Base-by-base conservation (phyloP, 2,113 vertebrate genomes). In the Archocentrus centrarchus region DNA sequence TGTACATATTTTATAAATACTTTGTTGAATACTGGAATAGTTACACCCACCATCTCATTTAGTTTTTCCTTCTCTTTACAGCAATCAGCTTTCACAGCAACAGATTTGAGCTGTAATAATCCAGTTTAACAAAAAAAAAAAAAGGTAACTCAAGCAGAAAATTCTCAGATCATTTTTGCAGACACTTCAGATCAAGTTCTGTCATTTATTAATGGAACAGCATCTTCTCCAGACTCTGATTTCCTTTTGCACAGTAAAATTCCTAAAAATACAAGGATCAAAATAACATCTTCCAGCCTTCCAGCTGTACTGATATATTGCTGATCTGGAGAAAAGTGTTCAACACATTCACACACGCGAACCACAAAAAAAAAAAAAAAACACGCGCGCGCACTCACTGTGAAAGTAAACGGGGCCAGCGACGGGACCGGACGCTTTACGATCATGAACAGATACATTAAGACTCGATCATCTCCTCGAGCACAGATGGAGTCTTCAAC, bases 1-100 rank as follows among this genome's bases (percentile, higher is more conserved):
- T 96, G 94, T 95, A 96, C 95, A 94, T 91, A 59, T 93, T 94
- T 92, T 95, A 95, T 95, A 95, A 95, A 95, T 93, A 94, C 81
- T 80, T 93, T 84, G 62, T 89, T 87, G 92, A 88, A 92, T 78
- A 92, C 91, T 94, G 93, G 92, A 95, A 91, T 93, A 93, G 91
- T 93, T 90, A 92, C 91, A 94, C 84, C 91, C 88, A 79, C 59
- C 76, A 78, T 90, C 82, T 93, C 81, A 59, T 81, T 84, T 81
- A 63, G 59, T 85, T 41, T 66, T 50, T 70, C 70, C 79, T 76
- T 90, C 86, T 75, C 35, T 11, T 88, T 73, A 91, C 91, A 87
- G 88, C 89, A 89, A 88, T 79, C 82, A 70, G 73, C 80, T 11
- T 64, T 37, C 18, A 91, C 87, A 88, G 62, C 81, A 61, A 93